Evolutionary conservation across 2,113 vertebrate genomes (phyloP).

Genomic region (Psammodynastes pulverulentus): DNA sequence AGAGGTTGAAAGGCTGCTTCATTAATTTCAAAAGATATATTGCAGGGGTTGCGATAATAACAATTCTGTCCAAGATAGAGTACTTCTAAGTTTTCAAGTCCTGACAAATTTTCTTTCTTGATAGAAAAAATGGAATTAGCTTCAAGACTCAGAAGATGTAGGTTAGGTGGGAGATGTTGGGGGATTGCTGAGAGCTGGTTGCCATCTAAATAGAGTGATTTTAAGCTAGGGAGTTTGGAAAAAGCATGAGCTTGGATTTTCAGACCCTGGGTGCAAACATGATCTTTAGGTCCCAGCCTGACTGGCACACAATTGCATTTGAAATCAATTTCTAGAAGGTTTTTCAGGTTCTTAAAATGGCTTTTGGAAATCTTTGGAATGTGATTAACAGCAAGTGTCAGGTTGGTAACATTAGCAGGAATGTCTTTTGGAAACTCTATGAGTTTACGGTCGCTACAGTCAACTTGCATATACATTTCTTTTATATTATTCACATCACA

Average conservation of each 20-base stretch:
- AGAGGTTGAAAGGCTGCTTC: constrained; percentile 77
- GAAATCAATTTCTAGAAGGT: constrained; percentile 87
- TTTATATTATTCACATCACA: constrained; percentile 83
- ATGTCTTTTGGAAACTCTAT: constrained; percentile 76
- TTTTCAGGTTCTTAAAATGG: constrained; percentile 76
- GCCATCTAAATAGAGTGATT: constrained; percentile 86
- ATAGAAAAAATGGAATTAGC: constrained; percentile 83
- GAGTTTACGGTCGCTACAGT: constrained; percentile 83
- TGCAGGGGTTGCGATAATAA: constrained; percentile 91
- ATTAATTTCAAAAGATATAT: constrained; percentile 79
- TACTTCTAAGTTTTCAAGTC: constrained; percentile 73
- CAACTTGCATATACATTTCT: constrained; percentile 72
- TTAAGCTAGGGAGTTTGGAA: constrained; percentile 70
- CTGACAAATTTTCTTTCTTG: constrained; percentile 75
- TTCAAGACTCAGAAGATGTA: constrained; percentile 87
- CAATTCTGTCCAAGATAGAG: constrained; percentile 93
- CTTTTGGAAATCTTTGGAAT: constrained; percentile 74
- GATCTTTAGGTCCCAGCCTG: constrained; percentile 82
- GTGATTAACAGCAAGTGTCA: constrained; percentile 90
- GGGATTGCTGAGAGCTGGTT: constrained; percentile 86
- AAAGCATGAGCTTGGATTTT: constrained; percentile 76
- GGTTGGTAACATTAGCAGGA: constrained; percentile 82
- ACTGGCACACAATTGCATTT: constrained; percentile 91
- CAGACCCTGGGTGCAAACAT: constrained; percentile 65
- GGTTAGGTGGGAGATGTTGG: constrained; percentile 74